Evolutionary conservation across 1,140 invertebrate species (phyloP).

Genomic region (Battus philenor): DNA sequence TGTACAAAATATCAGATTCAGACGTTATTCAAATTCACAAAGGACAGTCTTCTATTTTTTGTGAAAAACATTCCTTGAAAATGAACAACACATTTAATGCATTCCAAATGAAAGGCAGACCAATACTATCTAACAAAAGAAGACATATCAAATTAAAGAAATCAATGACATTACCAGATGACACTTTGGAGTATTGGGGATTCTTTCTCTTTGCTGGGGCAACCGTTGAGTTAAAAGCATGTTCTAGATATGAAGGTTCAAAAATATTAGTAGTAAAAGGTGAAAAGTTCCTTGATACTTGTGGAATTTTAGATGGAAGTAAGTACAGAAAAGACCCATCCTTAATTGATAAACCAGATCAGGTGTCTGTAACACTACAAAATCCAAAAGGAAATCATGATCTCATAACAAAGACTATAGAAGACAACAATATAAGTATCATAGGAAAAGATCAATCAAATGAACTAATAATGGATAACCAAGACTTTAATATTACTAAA

Average conservation of each 20-base stretch:
- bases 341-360: constrained; percentile 77
- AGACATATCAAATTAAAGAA: constrained; percentile 88
- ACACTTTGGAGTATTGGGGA: constrained; percentile 92
- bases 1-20: constrained; percentile 86
- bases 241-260: constrained; percentile 86
- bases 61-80: constrained; percentile 83
- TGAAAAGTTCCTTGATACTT: constrained; percentile 84
- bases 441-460: constrained; percentile 9
- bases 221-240: constrained; percentile 84
- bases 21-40: constrained; percentile 87
- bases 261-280: constrained; percentile 87
- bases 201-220: constrained; percentile 89
- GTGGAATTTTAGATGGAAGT: constrained; percentile 84
- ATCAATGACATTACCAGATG: constrained; percentile 88
- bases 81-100: constrained; percentile 90
- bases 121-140: constrained; percentile 80
- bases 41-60: constrained; percentile 87
- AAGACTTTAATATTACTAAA: constrained; percentile 10
- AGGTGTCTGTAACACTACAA: constrained; percentile 83
- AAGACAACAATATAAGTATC: constrained; percentile 4
- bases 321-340: constrained; percentile 78
- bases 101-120: constrained; percentile 84
- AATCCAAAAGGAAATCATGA: constrained; percentile 69
- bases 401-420: background rate
- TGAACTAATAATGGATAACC: constrained; percentile 9